phyloP scores from a whole-genome alignment of 2,888 invertebrate species.

The Steinernema carpocapsae region DNA sequence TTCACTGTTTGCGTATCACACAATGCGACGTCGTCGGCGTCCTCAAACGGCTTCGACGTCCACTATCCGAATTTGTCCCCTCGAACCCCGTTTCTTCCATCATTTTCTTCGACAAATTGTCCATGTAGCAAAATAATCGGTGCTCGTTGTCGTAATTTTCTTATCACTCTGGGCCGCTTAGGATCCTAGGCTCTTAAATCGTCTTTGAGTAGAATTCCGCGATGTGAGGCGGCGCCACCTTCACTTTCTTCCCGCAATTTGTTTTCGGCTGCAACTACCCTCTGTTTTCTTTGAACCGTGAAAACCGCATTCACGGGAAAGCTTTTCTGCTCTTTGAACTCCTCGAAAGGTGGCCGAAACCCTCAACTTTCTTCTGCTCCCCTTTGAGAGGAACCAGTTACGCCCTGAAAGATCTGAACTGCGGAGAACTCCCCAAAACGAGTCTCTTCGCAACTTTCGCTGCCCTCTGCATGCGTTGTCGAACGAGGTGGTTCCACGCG shows the following conservation, averaged over 20 bases:
- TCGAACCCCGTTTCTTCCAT: neutral
- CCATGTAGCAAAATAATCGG: constrained; percentile 7
- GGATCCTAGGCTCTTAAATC: neutral
- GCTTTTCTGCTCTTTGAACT: too few relatives aligned
- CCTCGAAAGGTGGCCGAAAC: too few relatives aligned
- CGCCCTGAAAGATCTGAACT: too few relatives aligned
- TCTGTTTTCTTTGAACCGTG: neutral
- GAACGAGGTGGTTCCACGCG: neutral
- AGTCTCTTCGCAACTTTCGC: constrained; percentile 10
- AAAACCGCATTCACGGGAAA: neutral
- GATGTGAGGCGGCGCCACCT: neutral
- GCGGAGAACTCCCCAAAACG: constrained; percentile 1
- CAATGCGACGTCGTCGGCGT: neutral
- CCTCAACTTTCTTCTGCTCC: too few relatives aligned
- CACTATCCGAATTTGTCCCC: neutral
- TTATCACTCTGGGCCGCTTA: neutral
- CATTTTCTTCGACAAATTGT: neutral
- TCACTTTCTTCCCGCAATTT: neutral
- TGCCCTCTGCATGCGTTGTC: too few relatives aligned
- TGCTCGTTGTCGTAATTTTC: constrained; percentile 18
- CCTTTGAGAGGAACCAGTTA: too few relatives aligned
- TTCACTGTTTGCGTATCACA: neutral
- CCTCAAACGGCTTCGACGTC: neutral
- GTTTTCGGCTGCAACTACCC: neutral
- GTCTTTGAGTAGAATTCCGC: constrained; percentile 22